Evolutionary conservation across 2,113 vertebrate species (phyloP), one percentile per base, ranked within the genome.

Genomic region (Panurus biarmicus): DNA sequence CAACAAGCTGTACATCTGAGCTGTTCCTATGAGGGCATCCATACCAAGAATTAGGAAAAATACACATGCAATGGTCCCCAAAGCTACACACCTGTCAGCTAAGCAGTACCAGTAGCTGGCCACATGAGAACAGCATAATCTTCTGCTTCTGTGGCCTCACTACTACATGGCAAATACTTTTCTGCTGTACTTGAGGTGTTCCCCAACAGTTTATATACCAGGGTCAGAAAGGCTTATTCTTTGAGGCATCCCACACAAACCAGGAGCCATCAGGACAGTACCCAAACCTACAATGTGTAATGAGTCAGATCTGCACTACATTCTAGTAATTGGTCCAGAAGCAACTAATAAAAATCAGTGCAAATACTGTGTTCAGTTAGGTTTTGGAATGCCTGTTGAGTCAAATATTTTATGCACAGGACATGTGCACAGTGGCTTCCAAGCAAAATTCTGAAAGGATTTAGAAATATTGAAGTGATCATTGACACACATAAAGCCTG

Each of bases 61-160:
- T 5, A 33, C 1, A 6, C 3, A 15, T 0, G 1, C 11, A 35
- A 4, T n/a, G 20, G 17, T 31, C 38, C 36, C 66, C 15, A 67
- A 57, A 90, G 33, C 12, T 62, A 66, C n/a, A 25, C 4, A 35
- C 8, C 11, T 54, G 28, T 21, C 45, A 50, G 17, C 29, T 53
- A 62, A 70, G 47, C 15, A 82, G 51, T 20, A 57, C 12, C 51
- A 85, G 62, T 16, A 85, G 7, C 20, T 67, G 33, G 20, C 19
- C 66, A 31, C 21, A 45, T 6, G 24, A 28, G 17, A 80, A 84
- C 6, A 13, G 24, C 56, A 45, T 19, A 6, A 65, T 29, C 11
- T 40, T 9, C 40, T 64, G 35, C 48, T 67, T 64, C 66, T 51
- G 15, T 38, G 24, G n/a, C 25, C 20, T 79, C n/a, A 23, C 1